Conservation (phyloP, 2,888 invertebrate genomes). For the Caenorhabditis macrosperma region DNA sequence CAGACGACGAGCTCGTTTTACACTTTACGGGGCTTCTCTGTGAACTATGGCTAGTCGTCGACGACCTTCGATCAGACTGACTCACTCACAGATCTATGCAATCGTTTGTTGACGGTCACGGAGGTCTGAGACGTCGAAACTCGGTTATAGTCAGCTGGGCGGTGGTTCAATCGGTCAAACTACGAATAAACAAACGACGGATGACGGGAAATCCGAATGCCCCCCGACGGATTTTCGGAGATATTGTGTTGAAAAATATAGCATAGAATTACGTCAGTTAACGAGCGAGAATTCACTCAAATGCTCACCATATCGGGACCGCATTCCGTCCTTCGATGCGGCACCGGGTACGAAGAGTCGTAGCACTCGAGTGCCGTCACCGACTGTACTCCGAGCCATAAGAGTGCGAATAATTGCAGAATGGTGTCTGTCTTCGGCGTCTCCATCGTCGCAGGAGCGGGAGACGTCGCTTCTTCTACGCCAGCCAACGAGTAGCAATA, state of each 20-base stretch:
- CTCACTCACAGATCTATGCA: conserved; percentile 7
- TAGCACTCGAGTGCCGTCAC: conserved; percentile 61
- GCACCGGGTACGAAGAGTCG: conserved; percentile 63
- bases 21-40: conserved; percentile 32
- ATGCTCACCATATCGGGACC: conserved; percentile 61
- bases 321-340: conserved; percentile 59
- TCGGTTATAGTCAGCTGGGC: neutral
- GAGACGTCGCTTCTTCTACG: conserved; percentile 46
- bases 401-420: conserved; percentile 54
- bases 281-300: neutral
- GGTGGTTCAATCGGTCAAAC: neutral
- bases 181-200: neutral
- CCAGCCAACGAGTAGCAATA: conserved; percentile 59
- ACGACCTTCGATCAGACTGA: conserved; percentile 1
- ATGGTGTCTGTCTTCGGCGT: conserved; percentile 63
- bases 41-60: conserved; percentile 25
- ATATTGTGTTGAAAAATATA: no score
- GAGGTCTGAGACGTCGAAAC: neutral
- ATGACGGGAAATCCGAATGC: no score
- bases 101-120: conserved; percentile 9
- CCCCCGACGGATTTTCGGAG: neutral
- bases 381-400: conserved; percentile 19
- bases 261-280: no score
- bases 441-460: conserved; percentile 40
- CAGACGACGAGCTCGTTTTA: conserved; percentile 23